These are phyloP conservation scores for Limnephilus rhombicus DNA, from an alignment of 2,888 invertebrate genomes.

Conservation along the genomic window DNA sequence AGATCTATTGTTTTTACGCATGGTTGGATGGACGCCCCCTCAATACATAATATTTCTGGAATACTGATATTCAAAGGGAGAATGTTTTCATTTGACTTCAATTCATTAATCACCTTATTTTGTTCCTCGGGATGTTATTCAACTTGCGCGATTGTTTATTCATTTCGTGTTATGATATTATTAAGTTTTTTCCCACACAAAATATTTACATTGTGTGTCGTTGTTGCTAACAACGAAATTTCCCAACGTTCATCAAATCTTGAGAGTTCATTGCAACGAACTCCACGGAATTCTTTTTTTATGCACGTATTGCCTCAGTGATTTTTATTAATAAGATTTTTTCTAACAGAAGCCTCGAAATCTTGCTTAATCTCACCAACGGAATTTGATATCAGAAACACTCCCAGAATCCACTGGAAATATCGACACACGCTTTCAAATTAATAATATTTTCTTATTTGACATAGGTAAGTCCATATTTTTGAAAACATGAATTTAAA, in stretches of 20 bases:
- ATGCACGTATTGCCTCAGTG: conserved; percentile 1
- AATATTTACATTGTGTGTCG: not conserved
- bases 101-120: not conserved
- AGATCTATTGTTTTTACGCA: too few relatives aligned
- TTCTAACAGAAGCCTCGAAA: not conserved
- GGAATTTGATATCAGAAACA: not conserved
- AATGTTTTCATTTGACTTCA: not conserved
- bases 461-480: too few relatives aligned
- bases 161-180: not conserved
- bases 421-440: not conserved
- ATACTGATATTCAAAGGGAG: not conserved
- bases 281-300: not conserved
- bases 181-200: conserved; percentile 11
- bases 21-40: not conserved
- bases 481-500: too few relatives aligned
- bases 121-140: not conserved
- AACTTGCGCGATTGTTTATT: not conserved
- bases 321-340: not conserved
- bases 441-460: not conserved
- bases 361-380: not conserved
- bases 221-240: conserved; percentile 6
- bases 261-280: not conserved
- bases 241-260: conserved; percentile 14
- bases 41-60: not conserved
- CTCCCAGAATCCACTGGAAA: not conserved